Percentiles rank a stretch among this genome's conserved stretches.
Conservation (phyloP, 2,797 vertebrate genomes). For the Euthynnus affinis region DNA sequence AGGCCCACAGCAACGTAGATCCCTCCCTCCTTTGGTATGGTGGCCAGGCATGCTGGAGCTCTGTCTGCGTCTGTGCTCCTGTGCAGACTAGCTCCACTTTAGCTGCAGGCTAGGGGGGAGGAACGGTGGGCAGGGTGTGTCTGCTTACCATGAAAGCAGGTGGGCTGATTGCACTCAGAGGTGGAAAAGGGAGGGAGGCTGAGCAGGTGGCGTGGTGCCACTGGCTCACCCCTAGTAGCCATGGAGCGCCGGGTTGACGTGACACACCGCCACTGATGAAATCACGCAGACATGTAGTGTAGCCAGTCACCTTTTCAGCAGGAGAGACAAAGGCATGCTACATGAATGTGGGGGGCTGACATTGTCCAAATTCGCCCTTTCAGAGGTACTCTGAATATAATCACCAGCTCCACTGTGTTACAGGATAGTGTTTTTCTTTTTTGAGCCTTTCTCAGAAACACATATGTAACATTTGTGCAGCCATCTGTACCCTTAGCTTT, state of each 20-base stretch:
- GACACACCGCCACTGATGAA: conserved; percentile 61
- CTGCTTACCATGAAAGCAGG: conserved; percentile 74
- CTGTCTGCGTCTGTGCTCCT: conserved; percentile 66
- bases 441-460: not conserved
- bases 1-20: conserved; percentile 64
- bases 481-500: not conserved
- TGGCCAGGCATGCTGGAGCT: conserved; percentile 67
- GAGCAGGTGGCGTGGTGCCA: conserved; percentile 69
- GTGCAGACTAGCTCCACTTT: conserved; percentile 64
- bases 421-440: not conserved
- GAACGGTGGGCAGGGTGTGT: conserved; percentile 73
- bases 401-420: conserved; percentile 11
- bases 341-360: conserved; percentile 28
- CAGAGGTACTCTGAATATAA: conserved; percentile 1
- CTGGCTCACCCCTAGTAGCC: conserved; percentile 41
- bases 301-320: conserved; percentile 44
- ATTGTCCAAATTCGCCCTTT: conserved; percentile 27
- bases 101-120: conserved; percentile 67
- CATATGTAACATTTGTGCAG: not conserved
- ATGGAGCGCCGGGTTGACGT: conserved; percentile 31
- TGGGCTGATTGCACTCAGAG: conserved; percentile 65
- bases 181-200: conserved; percentile 27
- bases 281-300: conserved; percentile 53
- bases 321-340: conserved; percentile 46
- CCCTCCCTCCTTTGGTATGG: conserved; percentile 72